Base-by-base conservation (phyloP, 35 echinoderm and acorn worm species). In the Diadema setosum region DNA sequence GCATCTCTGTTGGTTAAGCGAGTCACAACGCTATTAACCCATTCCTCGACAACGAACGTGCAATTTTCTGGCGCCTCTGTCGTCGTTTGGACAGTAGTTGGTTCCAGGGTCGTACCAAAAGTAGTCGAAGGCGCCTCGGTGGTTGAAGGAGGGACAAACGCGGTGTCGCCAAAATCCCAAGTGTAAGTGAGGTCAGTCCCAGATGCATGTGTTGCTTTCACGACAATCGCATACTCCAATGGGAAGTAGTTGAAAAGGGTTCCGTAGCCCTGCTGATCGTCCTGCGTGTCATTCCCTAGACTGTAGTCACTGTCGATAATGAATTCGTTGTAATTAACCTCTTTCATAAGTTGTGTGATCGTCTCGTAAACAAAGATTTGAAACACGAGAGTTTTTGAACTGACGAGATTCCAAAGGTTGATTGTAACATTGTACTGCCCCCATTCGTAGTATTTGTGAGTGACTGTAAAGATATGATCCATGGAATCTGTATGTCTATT, bases 91-190 rank as follows among this genome's bases (percentile, higher is more conserved):
- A 56, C 25, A 8, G 52, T 83, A 7, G 76, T 57, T 30, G 70
- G 35, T 35, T 76, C 33, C 2, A 40, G 26, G 4, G 82, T 84
- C 5, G 18, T 63, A 17, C 21, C 31, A 12, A 33, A 50, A 43
- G 40, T 32, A 17, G 49, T 45, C 0, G 82, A 82, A 45, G 86
- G 86, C 16, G 27, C 75, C 15, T 82, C 63, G 23, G 58, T 87
- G 9, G 81, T 75, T 15, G 84, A 12, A 35, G 67, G 41, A 23
- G 87, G 63, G 16, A 83, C 84, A 40, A 86, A 83, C 16, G 36
- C 82, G 18, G 82, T 87, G 45, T 97, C 95, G 0, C 91, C 95
- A 88, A 97, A 97, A 73, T 97, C 95, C 90, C 91, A 97, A 15
- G 88, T 88, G 81, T 93, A 97, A 1, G 95, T 97, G 3, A 97